These are phyloP conservation scores for Meteorus cinctellus DNA, from an alignment of 2,888 invertebrate genomes.

Conservation along the genomic window DNA sequence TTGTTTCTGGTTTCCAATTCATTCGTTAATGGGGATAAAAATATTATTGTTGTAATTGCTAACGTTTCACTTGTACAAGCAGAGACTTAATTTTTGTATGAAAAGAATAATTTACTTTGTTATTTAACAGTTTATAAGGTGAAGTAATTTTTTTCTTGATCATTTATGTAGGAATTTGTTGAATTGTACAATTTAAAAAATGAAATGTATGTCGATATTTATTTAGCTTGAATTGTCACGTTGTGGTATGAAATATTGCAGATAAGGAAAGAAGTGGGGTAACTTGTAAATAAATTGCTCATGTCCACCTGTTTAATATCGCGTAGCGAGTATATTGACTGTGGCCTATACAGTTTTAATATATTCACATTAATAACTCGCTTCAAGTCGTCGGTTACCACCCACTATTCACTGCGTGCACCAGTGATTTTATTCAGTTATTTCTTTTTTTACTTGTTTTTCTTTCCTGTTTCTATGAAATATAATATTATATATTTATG, in stretches of 20 bases:
- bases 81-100: not conserved
- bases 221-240: not conserved
- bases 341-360: constrained; percentile 10
- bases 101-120: not conserved
- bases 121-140: too few species aligned
- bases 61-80: not conserved
- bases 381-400: constrained; percentile 6
- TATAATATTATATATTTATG: not conserved
- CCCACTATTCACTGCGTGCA: constrained; percentile 18
- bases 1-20: not conserved
- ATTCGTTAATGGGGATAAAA: not conserved
- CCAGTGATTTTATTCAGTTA: constrained; percentile 6
- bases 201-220: not conserved
- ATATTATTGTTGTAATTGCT: not conserved
- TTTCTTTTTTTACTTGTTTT: not conserved
- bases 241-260: not conserved
- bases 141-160: too few species aligned
- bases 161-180: constrained; percentile 15
- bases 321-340: not conserved
- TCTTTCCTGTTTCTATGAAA: not conserved
- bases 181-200: not conserved
- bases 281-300: constrained; percentile 12
- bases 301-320: constrained; percentile 20
- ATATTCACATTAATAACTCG: constrained; percentile 18
- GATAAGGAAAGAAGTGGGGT: constrained; percentile 1